A percentile compares a stretch with the other conserved stretches of the same genome.
These are phyloP conservation scores for Lobophora halterata DNA, from an alignment of 2,888 invertebrate species.

Conservation along the genomic window DNA sequence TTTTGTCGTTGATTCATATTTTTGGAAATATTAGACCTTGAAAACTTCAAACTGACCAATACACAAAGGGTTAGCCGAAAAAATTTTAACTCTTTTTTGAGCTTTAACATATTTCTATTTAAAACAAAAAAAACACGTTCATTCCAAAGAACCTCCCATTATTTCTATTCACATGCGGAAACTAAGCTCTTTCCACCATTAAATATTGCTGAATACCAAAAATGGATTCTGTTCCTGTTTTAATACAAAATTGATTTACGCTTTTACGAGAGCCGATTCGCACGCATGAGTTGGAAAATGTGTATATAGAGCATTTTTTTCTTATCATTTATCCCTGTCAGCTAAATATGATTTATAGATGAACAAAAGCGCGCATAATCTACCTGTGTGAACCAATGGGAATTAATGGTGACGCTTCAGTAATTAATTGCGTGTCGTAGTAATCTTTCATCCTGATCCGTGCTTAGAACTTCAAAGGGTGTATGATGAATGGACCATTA, in stretches of 20 bases:
- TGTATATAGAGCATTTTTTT: conserved; percentile 12
- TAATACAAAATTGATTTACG: too few relatives aligned
- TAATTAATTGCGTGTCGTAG: conserved; percentile 51
- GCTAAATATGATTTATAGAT: conserved; percentile 24
- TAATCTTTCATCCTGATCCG: conserved; percentile 40
- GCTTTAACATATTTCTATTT: too few relatives aligned
- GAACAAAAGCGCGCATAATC: conserved; percentile 18
- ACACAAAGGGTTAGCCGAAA: background rate
- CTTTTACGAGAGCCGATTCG: background rate
- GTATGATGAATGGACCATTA: conserved; percentile 7
- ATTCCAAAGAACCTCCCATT: too few relatives aligned
- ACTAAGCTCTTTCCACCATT: too few relatives aligned
- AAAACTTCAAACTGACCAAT: background rate
- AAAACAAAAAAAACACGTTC: too few relatives aligned
- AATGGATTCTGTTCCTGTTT: too few relatives aligned
- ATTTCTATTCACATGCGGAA: too few relatives aligned
- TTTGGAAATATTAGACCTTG: background rate
- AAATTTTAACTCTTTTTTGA: too few relatives aligned
- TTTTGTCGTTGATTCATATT: background rate
- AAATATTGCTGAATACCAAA: too few relatives aligned
- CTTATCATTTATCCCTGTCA: conserved; percentile 22
- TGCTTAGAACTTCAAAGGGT: conserved; percentile 22
- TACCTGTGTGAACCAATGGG: conserved; percentile 40
- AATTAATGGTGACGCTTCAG: conserved; percentile 47
- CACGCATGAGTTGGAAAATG: conserved; percentile 1